Evolutionary conservation across 1,140 invertebrate species (phyloP).

Genomic region (Drosophila asahinai): DNA sequence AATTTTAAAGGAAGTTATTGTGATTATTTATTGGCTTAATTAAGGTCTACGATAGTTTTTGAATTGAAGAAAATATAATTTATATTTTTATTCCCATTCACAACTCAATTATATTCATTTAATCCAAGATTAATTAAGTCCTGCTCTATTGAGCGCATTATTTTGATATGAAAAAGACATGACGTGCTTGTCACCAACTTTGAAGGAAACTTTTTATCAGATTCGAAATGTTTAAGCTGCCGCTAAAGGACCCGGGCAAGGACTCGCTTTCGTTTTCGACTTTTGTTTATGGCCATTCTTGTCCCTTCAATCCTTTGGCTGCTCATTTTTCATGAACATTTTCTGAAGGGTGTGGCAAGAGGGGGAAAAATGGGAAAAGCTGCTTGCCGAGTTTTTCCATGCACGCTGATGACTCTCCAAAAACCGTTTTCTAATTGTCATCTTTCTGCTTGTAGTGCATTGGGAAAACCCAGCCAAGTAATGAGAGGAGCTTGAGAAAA

Average conservation of each 20-base stretch:
- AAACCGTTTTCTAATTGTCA: slow-evolving; percentile 59
- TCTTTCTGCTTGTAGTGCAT: slow-evolving; percentile 40
- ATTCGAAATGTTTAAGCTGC: slow-evolving; percentile 5
- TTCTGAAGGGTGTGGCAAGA: slow-evolving; percentile 1
- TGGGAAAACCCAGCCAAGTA: slow-evolving; percentile 36
- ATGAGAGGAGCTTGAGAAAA: slow-evolving; percentile 32
- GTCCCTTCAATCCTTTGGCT: slow-evolving; percentile 12
- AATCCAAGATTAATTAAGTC: slow-evolving; percentile 1
- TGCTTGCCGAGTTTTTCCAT: slow-evolving; percentile 21
- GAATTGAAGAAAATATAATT: too few relatives aligned
- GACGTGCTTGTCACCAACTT: slow-evolving; percentile 7
- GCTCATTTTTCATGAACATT: slow-evolving; percentile 51
- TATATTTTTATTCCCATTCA: not conserved
- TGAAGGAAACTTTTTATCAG: slow-evolving; percentile 16
- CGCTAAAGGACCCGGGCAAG: not conserved
- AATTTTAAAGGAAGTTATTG: not conserved
- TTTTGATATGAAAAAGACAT: not conserved
- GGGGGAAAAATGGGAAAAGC: slow-evolving; percentile 5
- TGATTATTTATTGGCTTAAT: not conserved
- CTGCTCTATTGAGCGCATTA: not conserved
- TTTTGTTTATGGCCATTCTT: slow-evolving; percentile 17
- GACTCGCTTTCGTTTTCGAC: slow-evolving; percentile 14
- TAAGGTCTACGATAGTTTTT: not conserved
- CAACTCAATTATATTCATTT: not conserved
- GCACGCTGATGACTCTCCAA: slow-evolving; percentile 23